Conservation (phyloP, 2,113 vertebrate species). For the Peromyscus californicus region DNA sequence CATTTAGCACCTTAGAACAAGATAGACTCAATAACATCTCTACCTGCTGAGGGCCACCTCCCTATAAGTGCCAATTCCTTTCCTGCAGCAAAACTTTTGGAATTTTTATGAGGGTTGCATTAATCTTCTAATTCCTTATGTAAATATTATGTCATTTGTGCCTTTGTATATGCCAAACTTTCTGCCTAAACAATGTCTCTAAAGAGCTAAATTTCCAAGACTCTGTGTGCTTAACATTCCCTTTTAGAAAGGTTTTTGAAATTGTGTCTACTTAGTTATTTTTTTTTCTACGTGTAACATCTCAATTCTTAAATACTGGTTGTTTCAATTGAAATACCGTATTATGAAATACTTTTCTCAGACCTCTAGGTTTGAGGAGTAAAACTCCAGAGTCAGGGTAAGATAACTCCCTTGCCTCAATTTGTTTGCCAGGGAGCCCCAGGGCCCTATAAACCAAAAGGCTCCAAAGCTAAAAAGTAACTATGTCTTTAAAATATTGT, state of each 20-base stretch:
- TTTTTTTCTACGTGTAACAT: not conserved
- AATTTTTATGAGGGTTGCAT: not conserved
- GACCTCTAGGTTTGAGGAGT: not conserved
- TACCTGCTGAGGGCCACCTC: not conserved
- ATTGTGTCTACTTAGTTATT: not conserved
- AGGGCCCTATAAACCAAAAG: not conserved
- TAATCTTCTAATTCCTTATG: not conserved
- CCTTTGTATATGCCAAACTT: not conserved
- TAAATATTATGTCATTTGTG: not conserved
- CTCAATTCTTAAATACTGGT: no score
- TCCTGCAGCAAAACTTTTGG: not conserved
- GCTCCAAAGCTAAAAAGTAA: not conserved
- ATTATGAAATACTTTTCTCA: not conserved
- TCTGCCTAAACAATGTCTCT: not conserved
- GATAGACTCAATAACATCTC: not conserved
- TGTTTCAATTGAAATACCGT: not conserved
- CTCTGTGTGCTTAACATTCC: not conserved
- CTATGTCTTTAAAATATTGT: not conserved
- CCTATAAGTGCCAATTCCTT: not conserved
- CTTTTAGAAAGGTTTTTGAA: not conserved
- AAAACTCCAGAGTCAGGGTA: not conserved
- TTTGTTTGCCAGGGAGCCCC: not conserved
- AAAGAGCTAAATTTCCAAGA: not conserved
- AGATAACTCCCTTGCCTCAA: not conserved
- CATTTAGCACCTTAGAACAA: not conserved